phyloP scores from a whole-genome alignment of 2,888 invertebrate genomes.

The Andrena bicolor region DNA sequence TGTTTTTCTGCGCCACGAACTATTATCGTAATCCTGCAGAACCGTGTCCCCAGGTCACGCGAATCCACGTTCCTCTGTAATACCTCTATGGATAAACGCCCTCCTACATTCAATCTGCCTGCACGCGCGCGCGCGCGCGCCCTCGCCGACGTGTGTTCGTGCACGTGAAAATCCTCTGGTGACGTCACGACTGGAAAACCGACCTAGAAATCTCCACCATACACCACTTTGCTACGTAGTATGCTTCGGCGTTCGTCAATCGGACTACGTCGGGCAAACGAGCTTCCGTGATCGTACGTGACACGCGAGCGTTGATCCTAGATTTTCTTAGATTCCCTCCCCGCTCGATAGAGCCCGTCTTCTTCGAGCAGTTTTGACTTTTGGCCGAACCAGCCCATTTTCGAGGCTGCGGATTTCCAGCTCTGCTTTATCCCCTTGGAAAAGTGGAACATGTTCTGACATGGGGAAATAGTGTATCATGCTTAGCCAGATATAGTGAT shows the following conservation, averaged over 20 bases:
- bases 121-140: not conserved
- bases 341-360: not conserved
- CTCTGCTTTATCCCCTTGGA: too few species aligned
- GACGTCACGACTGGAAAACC: slow-evolving; percentile 50
- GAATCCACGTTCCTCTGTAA: slow-evolving; percentile 15
- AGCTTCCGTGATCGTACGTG: slow-evolving; percentile 28
- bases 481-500: too few species aligned
- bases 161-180: slow-evolving; percentile 37
- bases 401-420: not conserved
- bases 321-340: slow-evolving; percentile 1
- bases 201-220: slow-evolving; percentile 55
- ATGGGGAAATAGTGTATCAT: too few species aligned
- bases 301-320: slow-evolving; percentile 28
- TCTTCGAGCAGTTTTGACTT: not conserved
- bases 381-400: not conserved
- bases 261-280: slow-evolving; percentile 6
- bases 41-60: slow-evolving; percentile 9
- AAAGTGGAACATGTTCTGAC: too few species aligned
- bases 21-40: slow-evolving; percentile 6
- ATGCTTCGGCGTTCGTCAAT: slow-evolving; percentile 36
- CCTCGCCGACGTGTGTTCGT: not conserved
- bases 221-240: slow-evolving; percentile 6
- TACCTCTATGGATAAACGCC: slow-evolving; percentile 22
- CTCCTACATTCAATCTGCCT: slow-evolving; percentile 33
- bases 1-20: not conserved